Evolutionary conservation across 2,113 vertebrate species (phyloP).

Genomic region (Piprites chloris): DNA sequence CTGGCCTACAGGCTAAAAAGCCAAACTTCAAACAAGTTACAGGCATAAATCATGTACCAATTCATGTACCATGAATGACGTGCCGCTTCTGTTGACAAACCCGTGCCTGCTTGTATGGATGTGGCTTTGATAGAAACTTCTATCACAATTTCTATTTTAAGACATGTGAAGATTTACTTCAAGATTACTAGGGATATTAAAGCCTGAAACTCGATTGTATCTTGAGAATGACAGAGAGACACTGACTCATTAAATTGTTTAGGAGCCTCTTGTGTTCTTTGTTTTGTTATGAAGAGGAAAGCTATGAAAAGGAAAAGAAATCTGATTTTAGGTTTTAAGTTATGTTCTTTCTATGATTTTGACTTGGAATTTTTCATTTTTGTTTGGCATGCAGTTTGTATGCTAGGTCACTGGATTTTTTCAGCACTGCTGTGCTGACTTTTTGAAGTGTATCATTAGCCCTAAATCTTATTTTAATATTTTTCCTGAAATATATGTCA

Average conservation of each 20-base stretch:
- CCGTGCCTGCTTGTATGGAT: not conserved
- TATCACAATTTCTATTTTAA: not conserved
- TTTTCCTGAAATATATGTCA: not conserved
- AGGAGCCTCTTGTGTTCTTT: not conserved
- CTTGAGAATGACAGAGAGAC: not conserved
- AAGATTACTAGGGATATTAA: not conserved
- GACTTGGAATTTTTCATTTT: not conserved
- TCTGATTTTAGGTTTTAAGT: constrained; percentile 2
- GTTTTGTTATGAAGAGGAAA: not conserved
- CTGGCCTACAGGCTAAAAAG: not conserved
- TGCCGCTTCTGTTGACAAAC: not conserved
- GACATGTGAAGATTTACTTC: not conserved
- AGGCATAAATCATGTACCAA: not conserved
- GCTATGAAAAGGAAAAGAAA: constrained; percentile 19
- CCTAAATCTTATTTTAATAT: not conserved
- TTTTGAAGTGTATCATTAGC: not conserved
- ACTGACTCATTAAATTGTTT: constrained; percentile 20
- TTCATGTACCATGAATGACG: not conserved
- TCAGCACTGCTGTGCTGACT: not conserved
- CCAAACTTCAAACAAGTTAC: not conserved
- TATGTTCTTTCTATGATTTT: not conserved
- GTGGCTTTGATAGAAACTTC: not conserved
- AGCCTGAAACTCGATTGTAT: constrained; percentile 22
- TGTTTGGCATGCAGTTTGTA: not conserved
- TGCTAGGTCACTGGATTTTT: not conserved